Evolutionary conservation across 2,888 invertebrate species (phyloP).

Genomic region (Eudasyphora cyanicolor): DNA sequence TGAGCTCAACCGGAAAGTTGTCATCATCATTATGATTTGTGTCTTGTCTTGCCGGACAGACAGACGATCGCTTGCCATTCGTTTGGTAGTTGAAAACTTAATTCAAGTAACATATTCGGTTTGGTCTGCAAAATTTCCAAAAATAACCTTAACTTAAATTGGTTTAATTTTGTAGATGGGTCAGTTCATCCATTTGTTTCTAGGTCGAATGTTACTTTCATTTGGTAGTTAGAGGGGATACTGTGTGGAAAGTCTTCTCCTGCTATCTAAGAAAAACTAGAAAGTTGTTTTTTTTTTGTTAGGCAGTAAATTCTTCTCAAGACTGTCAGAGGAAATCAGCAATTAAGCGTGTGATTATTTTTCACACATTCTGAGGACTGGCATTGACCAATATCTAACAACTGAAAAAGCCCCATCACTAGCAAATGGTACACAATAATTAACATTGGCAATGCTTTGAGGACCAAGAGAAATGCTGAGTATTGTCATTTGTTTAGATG

Average conservation of each 20-base stretch:
- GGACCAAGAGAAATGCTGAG: neutral
- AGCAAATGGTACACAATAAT: neutral
- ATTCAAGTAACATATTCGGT: too few relatives aligned
- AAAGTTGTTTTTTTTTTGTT: constrained; percentile 8
- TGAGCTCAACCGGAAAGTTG: neutral
- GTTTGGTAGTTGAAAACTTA: too few relatives aligned
- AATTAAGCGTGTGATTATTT: constrained; percentile 56
- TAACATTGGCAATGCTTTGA: neutral
- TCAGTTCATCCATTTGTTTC: neutral
- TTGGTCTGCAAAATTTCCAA: too few relatives aligned
- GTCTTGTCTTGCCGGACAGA: too few relatives aligned
- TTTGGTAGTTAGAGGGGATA: neutral
- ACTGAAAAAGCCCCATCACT: neutral
- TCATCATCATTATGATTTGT: constrained; percentile 5
- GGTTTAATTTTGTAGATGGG: neutral
- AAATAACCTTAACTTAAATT: too few relatives aligned
- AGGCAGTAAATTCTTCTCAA: neutral
- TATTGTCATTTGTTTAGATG: neutral
- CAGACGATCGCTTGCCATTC: too few relatives aligned
- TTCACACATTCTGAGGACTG: neutral
- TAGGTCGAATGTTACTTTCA: constrained; percentile 11
- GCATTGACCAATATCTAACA: neutral
- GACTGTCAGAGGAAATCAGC: constrained; percentile 50
- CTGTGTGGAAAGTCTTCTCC: neutral
- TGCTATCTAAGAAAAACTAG: neutral